phyloP scores from a whole-genome alignment of 92 coral and sea anemone species.

The Epizoanthus ramosus region DNA sequence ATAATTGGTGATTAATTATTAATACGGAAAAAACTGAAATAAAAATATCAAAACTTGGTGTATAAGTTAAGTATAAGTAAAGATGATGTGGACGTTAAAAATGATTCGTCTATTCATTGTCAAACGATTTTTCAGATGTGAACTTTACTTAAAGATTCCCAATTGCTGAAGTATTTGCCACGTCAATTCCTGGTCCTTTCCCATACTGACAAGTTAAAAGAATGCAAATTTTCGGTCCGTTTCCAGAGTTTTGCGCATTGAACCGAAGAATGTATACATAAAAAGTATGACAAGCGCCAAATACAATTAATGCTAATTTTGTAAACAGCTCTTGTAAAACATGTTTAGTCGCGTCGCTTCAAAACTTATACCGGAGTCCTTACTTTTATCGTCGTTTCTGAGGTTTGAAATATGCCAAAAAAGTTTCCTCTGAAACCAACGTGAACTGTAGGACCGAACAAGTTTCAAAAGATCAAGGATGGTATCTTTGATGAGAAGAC shows the following conservation, averaged over 20 bases:
- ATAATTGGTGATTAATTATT: too few species aligned
- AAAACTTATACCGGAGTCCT: not conserved
- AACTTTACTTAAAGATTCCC: too few species aligned
- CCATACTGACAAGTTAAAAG: too few species aligned
- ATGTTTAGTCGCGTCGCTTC: not conserved
- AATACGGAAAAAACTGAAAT: too few species aligned
- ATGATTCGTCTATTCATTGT: too few species aligned
- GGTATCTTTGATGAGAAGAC: not conserved
- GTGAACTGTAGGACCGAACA: too few species aligned
- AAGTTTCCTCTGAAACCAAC: not conserved
- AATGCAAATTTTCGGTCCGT: constrained; percentile 25
- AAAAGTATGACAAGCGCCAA: not conserved
- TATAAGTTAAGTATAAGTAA: too few species aligned
- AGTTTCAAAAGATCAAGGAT: not conserved
- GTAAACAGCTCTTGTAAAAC: not conserved
- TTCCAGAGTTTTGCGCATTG: constrained; percentile 10
- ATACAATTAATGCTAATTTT: constrained; percentile 2
- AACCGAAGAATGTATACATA: constrained; percentile 17
- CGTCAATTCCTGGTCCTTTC: too few species aligned
- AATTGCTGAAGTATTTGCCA: too few species aligned
- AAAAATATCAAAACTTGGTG: too few species aligned
- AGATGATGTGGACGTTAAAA: too few species aligned
- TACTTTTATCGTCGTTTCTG: not conserved
- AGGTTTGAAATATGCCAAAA: not conserved
- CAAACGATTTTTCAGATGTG: too few species aligned